Base-by-base conservation (phyloP, 2,888 invertebrate species). In the Lordiphosa fenestrarum region DNA sequence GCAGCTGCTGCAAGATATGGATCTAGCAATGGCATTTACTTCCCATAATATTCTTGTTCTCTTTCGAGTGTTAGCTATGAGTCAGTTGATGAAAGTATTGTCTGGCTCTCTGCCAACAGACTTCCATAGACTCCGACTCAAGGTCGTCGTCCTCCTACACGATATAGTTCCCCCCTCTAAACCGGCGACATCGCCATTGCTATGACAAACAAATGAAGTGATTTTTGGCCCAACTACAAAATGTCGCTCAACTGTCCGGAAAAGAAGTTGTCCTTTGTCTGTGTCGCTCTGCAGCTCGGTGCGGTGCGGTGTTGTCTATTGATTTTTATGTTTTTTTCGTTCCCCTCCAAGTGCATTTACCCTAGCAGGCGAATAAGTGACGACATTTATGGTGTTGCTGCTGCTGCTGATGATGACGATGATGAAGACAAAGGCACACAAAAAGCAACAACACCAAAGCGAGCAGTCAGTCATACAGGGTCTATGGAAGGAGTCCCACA, bases 71-170 rank as follows among this genome's bases (percentile, higher is more conserved):
- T 4, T 2, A 3, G 30, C 30, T 30, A 30, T 30, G 30, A 30
- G 30, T 30, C 30, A 30, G 30, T 30, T 30, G 9, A 30, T 30
- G 30, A 30, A 30, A 30, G 30, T 30, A 30, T 10, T 30, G 30
- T 30, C 30, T 30, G 30, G 30, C 30, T 30, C 30, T 9, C 4
- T 9, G 30, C 30, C 30, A 30, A 10, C 30, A 30, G 30, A 30
- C 30, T 30, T 30, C 30, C 10, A 23, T 23, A 30, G 30, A 30
- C 30, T 10, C 30, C 30, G 10, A 30, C 30, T 69, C 75, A 75
- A 75, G 80, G 83, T 75, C 80, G 75, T 75, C 76, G 83, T 83
- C 83, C 83, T 83, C 62, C 66, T 56, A 63, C 62, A 65, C 49
- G 49, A n/a, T 15, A 49, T 25, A 10, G 4, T 36, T 39, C 35